Conservation (phyloP, 2,888 invertebrate genomes). For the Rutpela maculata region DNA sequence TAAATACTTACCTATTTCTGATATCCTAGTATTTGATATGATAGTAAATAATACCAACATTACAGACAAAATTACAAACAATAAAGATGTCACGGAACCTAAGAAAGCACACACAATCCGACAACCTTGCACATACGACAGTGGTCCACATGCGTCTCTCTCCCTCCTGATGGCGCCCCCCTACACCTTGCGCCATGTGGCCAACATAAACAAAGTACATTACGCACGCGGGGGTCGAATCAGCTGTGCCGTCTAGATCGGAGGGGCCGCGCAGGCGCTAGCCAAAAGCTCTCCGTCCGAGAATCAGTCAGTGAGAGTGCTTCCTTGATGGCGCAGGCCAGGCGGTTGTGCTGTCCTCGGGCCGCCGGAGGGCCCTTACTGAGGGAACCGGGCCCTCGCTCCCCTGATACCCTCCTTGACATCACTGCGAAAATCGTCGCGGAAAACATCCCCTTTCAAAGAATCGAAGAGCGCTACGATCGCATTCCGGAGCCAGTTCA, state of each 20-base stretch:
- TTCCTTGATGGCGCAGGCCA: conserved; percentile 72
- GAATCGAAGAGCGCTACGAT: conserved; percentile 90
- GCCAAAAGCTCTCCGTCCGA: conserved; percentile 28
- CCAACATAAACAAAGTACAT: conserved; percentile 76
- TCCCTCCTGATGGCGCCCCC: conserved; percentile 65
- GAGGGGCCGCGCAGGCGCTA: conserved; percentile 61
- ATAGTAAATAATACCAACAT: not conserved
- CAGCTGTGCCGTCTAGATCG: conserved; percentile 70
- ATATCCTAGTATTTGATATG: no score
- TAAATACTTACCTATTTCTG: no score
- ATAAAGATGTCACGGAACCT: not conserved
- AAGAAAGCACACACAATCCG: conserved; percentile 32
- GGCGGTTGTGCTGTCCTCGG: conserved; percentile 75
- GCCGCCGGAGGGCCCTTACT: conserved; percentile 69
- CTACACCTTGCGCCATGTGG: conserved; percentile 75
- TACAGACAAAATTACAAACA: not conserved
- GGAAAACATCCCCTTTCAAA: conserved; percentile 89
- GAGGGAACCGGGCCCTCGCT: conserved; percentile 70
- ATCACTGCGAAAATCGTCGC: conserved; percentile 90
- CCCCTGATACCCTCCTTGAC: conserved; percentile 87
- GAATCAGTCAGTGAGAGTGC: conserved; percentile 71
- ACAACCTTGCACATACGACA: conserved; percentile 50
- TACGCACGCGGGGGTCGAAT: conserved; percentile 74
- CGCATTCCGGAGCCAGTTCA: conserved; percentile 93
- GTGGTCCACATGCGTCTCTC: conserved; percentile 59